These are phyloP conservation scores for Mechanitis mazaeus DNA, from an alignment of 2,888 invertebrate genomes.

Conservation along the genomic window DNA sequence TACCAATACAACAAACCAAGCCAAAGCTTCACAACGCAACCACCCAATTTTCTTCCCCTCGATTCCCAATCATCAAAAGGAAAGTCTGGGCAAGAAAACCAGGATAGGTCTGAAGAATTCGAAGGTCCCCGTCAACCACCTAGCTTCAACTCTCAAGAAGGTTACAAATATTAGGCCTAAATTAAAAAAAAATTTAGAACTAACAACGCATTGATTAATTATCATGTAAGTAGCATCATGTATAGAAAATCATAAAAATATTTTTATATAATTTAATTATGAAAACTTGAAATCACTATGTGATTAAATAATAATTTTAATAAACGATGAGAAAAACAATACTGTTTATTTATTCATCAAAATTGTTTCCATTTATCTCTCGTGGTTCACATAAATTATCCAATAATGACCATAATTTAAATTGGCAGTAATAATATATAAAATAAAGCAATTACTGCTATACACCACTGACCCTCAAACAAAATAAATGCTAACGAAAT, in stretches of 20 bases:
- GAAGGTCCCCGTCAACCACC: slow-evolving; percentile 64
- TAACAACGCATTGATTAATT: slow-evolving; percentile 17
- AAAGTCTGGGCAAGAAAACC: slow-evolving; percentile 20
- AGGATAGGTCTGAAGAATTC: slow-evolving; percentile 43
- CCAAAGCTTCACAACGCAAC: slow-evolving; percentile 16
- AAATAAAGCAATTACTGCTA: slow-evolving; percentile 11
- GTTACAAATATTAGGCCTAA: slow-evolving; percentile 67
- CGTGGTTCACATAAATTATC: slow-evolving; percentile 7
- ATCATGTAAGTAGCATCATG: slow-evolving; percentile 33
- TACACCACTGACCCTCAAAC: neutral
- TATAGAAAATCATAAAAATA: slow-evolving; percentile 29
- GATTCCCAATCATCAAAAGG: slow-evolving; percentile 21
- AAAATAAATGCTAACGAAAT: neutral
- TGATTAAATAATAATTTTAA: slow-evolving; percentile 22
- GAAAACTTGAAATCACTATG: slow-evolving; percentile 30
- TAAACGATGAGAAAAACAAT: slow-evolving; percentile 15
- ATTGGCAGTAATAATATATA: slow-evolving; percentile 9
- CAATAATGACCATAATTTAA: slow-evolving; percentile 12
- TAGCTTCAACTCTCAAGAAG: slow-evolving; percentile 63
- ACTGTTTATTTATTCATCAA: slow-evolving; percentile 7
- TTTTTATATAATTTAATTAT: slow-evolving; percentile 31
- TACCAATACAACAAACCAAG: slow-evolving; percentile 27
- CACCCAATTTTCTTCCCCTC: slow-evolving; percentile 17
- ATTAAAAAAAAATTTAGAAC: slow-evolving; percentile 38
- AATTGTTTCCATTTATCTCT: slow-evolving; percentile 1